Evolutionary conservation across 2,797 vertebrate genomes (phyloP), one percentile per base, ranked within the genome.

Genomic region (Oophaga sylvatica): DNA sequence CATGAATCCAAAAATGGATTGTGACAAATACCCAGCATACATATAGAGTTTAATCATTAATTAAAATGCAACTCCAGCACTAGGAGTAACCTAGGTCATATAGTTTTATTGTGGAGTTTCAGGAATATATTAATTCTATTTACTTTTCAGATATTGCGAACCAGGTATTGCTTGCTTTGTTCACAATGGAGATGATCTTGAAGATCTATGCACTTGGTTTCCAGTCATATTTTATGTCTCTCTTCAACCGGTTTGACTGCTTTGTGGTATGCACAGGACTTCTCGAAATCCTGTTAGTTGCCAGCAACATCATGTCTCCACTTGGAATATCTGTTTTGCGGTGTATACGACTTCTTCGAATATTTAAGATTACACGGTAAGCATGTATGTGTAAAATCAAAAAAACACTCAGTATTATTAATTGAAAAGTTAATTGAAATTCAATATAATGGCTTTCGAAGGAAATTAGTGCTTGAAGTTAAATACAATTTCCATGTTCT

Each of bases 201-300:
- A 99, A 99, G 96, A 97, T 99, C 96, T 99, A 97, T 0, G 97
- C 97, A 0, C 93, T 99, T 92, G 98, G 98, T 59, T 95, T 96
- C 57, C 95, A 95, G 89, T 94, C 95, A 78, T 99, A 99, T 92
- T 98, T 99, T 92, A 97, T 99, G 96, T 99, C 98, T 0, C 91
- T 99, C 86, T 99, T 99, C 93, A 99, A 99, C 92, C 98, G 98
- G 59, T 99, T 99, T 1, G 98, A 99, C 95, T 99, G 97, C 94
- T 98, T 99, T 0, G 98, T 99, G 93, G 98, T 99, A 84, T 94
- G 96, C 0, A 95, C 96, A 0, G 97, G 98, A 0, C 91, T 99
- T 89, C 90, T 99, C 92, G 98, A 99, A 95, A 92, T 96, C 89
- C 93, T 99, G 91, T 92, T 99, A 83, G 95, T 99, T 81, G 95